Percentiles rank a stretch among this genome's conserved stretches.
phyloP scores from a whole-genome alignment of 2,888 invertebrate genomes.

The Cryptus viduatorius region DNA sequence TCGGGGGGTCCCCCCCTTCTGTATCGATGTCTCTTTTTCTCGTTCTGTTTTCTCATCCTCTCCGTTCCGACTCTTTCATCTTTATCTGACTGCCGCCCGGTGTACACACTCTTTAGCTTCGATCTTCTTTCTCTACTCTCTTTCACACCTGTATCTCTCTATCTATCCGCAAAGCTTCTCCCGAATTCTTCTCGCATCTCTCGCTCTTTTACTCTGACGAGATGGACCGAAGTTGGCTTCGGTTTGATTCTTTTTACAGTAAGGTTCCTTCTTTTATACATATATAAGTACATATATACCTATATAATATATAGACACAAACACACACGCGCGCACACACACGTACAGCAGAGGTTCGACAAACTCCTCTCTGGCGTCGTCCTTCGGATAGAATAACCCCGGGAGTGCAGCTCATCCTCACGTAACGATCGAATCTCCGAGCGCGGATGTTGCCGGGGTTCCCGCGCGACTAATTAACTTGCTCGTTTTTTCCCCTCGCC shows the following conservation, averaged over 20 bases:
- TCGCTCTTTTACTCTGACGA: slow-evolving; percentile 28
- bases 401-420: slow-evolving; percentile 50
- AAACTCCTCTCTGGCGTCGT: slow-evolving; percentile 14
- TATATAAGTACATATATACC: background rate
- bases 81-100: slow-evolving; percentile 5
- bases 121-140: background rate
- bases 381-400: slow-evolving; percentile 37
- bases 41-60: slow-evolving; percentile 11
- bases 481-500: slow-evolving; percentile 44
- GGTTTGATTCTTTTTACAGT: background rate
- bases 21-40: slow-evolving; percentile 45
- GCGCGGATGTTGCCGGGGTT: slow-evolving; percentile 18
- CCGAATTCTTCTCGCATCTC: slow-evolving; percentile 27
- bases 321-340: background rate
- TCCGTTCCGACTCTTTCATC: slow-evolving; percentile 23
- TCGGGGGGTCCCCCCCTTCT: slow-evolving; percentile 28
- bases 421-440: slow-evolving; percentile 53
- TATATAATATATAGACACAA: background rate
- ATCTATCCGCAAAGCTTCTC: slow-evolving; percentile 7
- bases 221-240: slow-evolving; percentile 16
- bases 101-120: background rate
- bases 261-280: background rate
- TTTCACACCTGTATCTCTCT: slow-evolving; percentile 4
- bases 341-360: background rate
- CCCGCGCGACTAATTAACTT: slow-evolving; percentile 62